These are phyloP conservation scores for Drosophila ananassae DNA, from an alignment of 1,140 invertebrate species.

Conservation along the genomic window DNA sequence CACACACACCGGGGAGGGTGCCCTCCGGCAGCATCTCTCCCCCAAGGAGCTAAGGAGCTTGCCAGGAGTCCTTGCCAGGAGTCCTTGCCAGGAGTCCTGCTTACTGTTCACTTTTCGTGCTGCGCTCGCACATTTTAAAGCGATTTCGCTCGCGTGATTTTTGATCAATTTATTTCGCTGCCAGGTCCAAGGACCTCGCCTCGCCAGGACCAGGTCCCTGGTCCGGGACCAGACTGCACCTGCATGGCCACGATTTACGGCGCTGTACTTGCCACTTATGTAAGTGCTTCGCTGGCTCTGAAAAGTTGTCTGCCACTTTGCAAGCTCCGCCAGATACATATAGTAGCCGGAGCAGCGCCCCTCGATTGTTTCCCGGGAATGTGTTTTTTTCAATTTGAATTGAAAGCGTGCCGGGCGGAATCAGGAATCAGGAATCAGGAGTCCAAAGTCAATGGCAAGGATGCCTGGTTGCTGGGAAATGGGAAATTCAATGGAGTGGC, in stretches of 20 bases:
- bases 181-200: conserved; percentile 18
- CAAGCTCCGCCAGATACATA: conserved; percentile 6
- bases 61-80: background rate
- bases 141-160: conserved; percentile 60
- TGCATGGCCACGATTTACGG: conserved; percentile 41
- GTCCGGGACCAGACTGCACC: conserved; percentile 8
- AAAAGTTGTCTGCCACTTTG: conserved; percentile 34
- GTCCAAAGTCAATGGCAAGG: conserved; percentile 6
- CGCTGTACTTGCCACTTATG: conserved; percentile 39
- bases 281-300: conserved; percentile 30
- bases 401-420: conserved; percentile 16
- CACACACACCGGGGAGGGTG: background rate
- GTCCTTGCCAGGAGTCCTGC: background rate
- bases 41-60: background rate
- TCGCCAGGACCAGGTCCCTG: conserved; percentile 15
- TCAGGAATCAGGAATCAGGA: background rate
- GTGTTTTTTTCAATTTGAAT: conserved; percentile 60
- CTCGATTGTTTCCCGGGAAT: conserved; percentile 45
- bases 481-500: conserved; percentile 23
- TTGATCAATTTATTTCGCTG: conserved; percentile 56
- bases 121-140: conserved; percentile 58
- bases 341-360: background rate
- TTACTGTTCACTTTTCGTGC: background rate
- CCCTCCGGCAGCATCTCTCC: background rate
- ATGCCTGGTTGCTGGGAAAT: conserved; percentile 1